Evolutionary conservation across 2,888 invertebrate genomes (phyloP), one percentile per base, ranked within the genome.

Genomic region (Biston stratarius): DNA sequence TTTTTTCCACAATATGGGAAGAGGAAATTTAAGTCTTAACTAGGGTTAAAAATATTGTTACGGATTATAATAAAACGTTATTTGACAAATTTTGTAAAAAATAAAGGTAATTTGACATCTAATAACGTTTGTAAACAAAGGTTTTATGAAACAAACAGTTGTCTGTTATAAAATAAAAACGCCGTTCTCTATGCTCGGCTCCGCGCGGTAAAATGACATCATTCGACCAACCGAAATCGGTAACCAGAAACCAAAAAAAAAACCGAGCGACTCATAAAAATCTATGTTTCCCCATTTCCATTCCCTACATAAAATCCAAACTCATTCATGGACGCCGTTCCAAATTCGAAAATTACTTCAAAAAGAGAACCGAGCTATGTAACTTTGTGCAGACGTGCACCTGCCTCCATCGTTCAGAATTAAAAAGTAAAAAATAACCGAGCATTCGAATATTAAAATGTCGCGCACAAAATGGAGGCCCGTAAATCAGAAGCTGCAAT

Each of bases 401-500:
- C 91, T 92, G 91, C 89, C 82, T 77, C 84, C 85, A 83, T 80
- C 83, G 82, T 83, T 83, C 85, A 83, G 80, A 84, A 87, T 86
- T 84, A 85, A 88, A 88, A 87, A 85, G 75, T 75, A 81, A 84
- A 84, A 85, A 81, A 79, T 59, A 83, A 70, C 80, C 83, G 83
- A 85, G 84, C 85, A 87, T 90, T 89, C 85, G 84, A 81, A 88
- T 89, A 89, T 89, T 89, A 88, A 89, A 89, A 89, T 90, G 88
- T 90, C 89, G 86, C 88, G 75, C 77, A 71, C 86, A 89, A 91
- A 87, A 91, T 91, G 90, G 91, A 88, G 64, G 78, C 77, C 84
- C 84, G 83, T 92, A 91, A 92, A 92, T 93, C 91, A 91, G 85
- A 83, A 83, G 84, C 84, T 78, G 87, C 85, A 89, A 91, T 92